Evolutionary conservation across 1,140 invertebrate species (phyloP), one percentile per base, ranked within the genome.

Genomic region (Drosophila asahinai): DNA sequence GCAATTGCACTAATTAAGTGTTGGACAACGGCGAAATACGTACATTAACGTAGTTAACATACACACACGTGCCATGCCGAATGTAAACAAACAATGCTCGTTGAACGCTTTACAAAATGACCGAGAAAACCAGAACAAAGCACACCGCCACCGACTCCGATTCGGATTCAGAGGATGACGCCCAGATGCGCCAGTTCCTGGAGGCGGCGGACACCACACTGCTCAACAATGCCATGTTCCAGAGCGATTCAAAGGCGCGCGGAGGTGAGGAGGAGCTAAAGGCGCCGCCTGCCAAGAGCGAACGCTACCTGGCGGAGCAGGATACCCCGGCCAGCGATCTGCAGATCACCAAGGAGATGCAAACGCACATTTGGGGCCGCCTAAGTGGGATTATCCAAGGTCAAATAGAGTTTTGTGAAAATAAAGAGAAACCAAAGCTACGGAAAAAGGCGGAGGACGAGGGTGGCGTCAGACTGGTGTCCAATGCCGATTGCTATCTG

Each of bases 171-270:
- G 76, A 82, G 9, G 76, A 86, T 66, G 67, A 76, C 5, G 63
- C 71, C 14, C 71, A 82, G 33, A 61, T 86, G 67, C 71, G 60
- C 0, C 80, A 77, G 30, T 82, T 86, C 15, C 22, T 82, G 25
- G 83, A 82, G 61, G 83, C 83, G 1, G 71, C 83, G 19, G 83
- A 86, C 42, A 77, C 73, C 57, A 86, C 79, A 3, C 61, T 86
- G 30, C 67, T 86, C 12, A 82, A 67, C 6, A 86, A 86, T 57
- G 67, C 61, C 2, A 86, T 86, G 83, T 86, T 62, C 11, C 83
- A 82, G 15, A 17, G 3, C 11, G 11, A 49, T 6, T 36, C 17
- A 12, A 65, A 57, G 12, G 7, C 0, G 6, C 30, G 2, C 3
- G n/a, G 11, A 7, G n/a, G 4, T 0, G 6, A 40, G 12, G 19